phyloP scores from a whole-genome alignment of 2,113 vertebrate species.

The Rousettus leschenaultii region DNA sequence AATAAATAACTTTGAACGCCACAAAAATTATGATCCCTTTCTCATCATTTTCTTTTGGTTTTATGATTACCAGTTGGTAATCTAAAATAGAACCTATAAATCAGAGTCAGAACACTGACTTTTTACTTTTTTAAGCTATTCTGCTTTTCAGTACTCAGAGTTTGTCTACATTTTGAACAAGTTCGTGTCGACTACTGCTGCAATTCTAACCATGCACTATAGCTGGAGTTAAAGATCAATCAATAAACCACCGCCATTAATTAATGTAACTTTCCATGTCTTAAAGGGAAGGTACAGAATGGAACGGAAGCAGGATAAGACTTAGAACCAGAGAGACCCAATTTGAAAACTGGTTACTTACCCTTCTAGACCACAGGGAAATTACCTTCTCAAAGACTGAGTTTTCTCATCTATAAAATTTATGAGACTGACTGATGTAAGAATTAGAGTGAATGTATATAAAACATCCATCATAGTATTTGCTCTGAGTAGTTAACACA shows the following conservation, averaged over 20 bases:
- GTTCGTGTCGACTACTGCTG: not conserved
- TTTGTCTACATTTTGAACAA: not conserved
- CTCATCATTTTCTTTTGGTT: not conserved
- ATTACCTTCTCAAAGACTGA: not conserved
- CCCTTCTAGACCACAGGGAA: not conserved
- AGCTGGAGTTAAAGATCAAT: not conserved
- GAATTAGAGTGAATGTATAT: not conserved
- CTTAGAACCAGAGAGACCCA: not conserved
- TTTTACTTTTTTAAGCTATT: not conserved
- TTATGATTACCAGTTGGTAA: not conserved
- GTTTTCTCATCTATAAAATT: not conserved
- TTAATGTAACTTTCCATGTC: not conserved
- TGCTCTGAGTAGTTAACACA: not conserved
- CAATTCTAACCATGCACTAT: not conserved
- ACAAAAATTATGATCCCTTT: not conserved
- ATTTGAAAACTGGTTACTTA: not conserved
- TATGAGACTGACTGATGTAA: not conserved
- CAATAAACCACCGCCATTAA: not conserved
- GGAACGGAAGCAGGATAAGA: not conserved
- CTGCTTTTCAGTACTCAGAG: not conserved
- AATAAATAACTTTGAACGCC: not conserved
- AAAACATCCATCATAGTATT: not conserved
- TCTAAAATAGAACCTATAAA: not conserved
- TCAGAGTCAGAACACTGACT: not conserved
- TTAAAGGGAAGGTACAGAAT: not conserved